phyloP scores from a whole-genome alignment of 2,888 invertebrate species.

The Rhamnusium bicolor region DNA sequence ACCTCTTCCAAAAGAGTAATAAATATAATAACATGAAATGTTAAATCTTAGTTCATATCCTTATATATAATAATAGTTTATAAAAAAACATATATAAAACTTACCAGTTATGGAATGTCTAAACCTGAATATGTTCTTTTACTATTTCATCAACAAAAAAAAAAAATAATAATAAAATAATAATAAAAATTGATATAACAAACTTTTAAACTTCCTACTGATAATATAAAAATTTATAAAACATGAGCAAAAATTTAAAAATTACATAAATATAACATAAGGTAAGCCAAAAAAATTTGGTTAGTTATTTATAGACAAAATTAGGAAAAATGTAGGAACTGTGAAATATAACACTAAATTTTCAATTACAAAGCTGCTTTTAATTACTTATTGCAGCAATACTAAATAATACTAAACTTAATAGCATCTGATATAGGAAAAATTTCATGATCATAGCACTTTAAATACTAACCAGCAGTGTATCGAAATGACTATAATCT shows the following conservation, averaged over 20 bases:
- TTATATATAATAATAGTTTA: not conserved
- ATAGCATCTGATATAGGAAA: not conserved
- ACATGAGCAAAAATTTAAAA: constrained; percentile 6
- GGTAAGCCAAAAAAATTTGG: constrained; percentile 11
- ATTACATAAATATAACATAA: constrained; percentile 8
- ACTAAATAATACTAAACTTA: not conserved
- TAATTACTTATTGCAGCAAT: not conserved
- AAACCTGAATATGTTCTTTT: not conserved
- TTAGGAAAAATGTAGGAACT: too few species aligned
- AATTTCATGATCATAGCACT: not conserved
- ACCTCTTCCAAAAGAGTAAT: too few species aligned
- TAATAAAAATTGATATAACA: not conserved
- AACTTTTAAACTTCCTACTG: not conserved
- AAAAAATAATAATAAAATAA: too few species aligned
- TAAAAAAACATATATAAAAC: not conserved
- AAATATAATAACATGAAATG: not conserved
- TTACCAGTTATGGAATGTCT: not conserved
- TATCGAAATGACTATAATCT: not conserved
- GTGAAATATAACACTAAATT: not conserved
- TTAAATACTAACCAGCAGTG: too few species aligned
- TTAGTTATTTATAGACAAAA: not conserved
- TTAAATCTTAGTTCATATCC: not conserved
- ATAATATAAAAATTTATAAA: not conserved
- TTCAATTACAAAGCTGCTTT: not conserved
- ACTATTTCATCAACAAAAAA: not conserved